Percentiles rank a stretch among this genome's conserved stretches.
These are phyloP conservation scores for Semicossyphus pulcher DNA, from an alignment of 2,113 vertebrate genomes.

Conservation along the genomic window DNA sequence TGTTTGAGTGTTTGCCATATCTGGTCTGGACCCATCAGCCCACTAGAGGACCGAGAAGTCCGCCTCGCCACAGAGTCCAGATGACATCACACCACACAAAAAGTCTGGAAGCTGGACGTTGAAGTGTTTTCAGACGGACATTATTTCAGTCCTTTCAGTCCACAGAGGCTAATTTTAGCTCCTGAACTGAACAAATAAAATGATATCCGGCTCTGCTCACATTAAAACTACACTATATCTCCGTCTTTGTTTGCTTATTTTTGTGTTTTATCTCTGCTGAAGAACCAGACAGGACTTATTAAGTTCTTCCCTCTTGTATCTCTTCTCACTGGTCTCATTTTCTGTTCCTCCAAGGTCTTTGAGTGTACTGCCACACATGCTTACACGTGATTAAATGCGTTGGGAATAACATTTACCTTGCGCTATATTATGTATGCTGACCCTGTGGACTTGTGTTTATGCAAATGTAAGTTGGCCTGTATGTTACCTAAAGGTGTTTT, in stretches of 20 bases:
- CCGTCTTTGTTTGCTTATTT: too few species aligned
- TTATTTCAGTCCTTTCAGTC: too few species aligned
- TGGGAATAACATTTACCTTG: not conserved
- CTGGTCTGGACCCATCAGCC: constrained; percentile 22
- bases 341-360: not conserved
- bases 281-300: too few species aligned
- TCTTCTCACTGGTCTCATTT: not conserved
- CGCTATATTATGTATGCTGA: not conserved
- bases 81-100: too few species aligned
- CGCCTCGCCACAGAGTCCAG: not conserved
- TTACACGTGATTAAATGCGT: not conserved
- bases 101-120: too few species aligned
- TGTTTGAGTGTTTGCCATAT: constrained; percentile 33
- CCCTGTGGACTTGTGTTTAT: not conserved
- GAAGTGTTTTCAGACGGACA: too few species aligned
- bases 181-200: too few species aligned
- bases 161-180: too few species aligned
- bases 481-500: not conserved
- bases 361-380: not conserved
- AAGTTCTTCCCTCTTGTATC: not conserved
- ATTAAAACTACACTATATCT: too few species aligned
- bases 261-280: too few species aligned
- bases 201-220: too few species aligned
- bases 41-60: not conserved
- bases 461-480: not conserved